Evolutionary conservation across 2,888 invertebrate species (phyloP), one percentile per base, ranked within the genome.

Genomic region (Therioaphis trifolii): DNA sequence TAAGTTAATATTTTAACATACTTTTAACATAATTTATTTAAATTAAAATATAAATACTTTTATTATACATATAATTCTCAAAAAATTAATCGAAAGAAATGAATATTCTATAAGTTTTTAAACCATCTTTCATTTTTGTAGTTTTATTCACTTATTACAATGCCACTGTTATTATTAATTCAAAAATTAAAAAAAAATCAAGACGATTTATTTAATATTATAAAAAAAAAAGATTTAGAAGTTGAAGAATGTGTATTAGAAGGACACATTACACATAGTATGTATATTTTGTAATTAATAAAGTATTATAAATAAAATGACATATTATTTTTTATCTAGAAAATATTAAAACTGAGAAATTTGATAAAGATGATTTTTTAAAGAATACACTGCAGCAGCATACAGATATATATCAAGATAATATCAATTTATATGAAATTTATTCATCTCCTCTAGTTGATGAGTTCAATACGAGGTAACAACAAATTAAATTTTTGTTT

Each of bases 141-240:
- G 88, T 87, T 87, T 85, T 87, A 87, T 85, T 87, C 87, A 85
- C 87, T 88, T 86, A 84, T 89, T 15, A 89, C 88, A 9, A 85
- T 87, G 24, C 88, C 89, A 66, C 85, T 89, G 40, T 86, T 91
- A 18, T 88, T 88, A 86, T 89, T 89, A 18, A 87, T 91, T 24
- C 87, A 89, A 85, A 89, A 90, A 86, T 88, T 91, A 74, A 89
- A 89, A 84, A 87, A 87, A 35, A 90, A 90, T 86, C 89, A 91
- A 86, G 86, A 86, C 71, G 88, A 89, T 84, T 87, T 92, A 24
- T 88, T 89, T 84, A 86, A 87, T 52, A 86, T 90, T 46, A 85
- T 92, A 46, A 87, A 88, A 69, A 90, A 89, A 84, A 92, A 92
- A 87, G 91, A 92, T 87, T 89, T 88, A 84, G 91, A 91, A 88